Conservation (phyloP, 2,888 invertebrate species). For the Cantharis flavilabris region DNA sequence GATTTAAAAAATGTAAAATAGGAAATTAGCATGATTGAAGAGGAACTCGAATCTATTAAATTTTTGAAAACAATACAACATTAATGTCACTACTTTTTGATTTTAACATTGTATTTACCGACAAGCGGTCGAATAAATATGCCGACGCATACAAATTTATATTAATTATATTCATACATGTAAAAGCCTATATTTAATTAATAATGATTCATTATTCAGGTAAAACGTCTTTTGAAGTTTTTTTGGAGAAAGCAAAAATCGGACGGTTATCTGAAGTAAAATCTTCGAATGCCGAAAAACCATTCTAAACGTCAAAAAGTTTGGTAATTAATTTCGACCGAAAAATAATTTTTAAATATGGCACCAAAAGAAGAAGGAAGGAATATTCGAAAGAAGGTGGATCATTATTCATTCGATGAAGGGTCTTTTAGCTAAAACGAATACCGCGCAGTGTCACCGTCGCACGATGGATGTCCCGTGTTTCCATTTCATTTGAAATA, state of each 20-base stretch:
- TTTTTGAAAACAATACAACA: constrained; percentile 28
- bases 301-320: constrained; percentile 1
- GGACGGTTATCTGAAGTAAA: neutral
- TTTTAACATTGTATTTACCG: constrained; percentile 15
- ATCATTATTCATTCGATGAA: constrained; percentile 45
- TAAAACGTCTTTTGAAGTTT: neutral
- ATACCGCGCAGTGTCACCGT: constrained; percentile 43
- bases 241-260: neutral
- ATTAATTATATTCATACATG: constrained; percentile 20
- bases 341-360: constrained; percentile 19
- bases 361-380: constrained; percentile 16
- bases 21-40: constrained; percentile 3
- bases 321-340: constrained; percentile 4
- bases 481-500: constrained; percentile 33
- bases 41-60: constrained; percentile 23
- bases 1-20: neutral
- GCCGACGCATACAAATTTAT: constrained; percentile 22
- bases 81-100: constrained; percentile 17
- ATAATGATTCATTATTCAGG: constrained; percentile 19
- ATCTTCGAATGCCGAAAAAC: neutral
- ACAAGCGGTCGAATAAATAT: constrained; percentile 15
- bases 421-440: constrained; percentile 42
- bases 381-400: constrained; percentile 27
- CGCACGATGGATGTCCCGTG: constrained; percentile 33
- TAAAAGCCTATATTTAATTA: constrained; percentile 18